Conservation (phyloP, 2,888 invertebrate genomes). For the Leptinotarsa peninsularis region DNA sequence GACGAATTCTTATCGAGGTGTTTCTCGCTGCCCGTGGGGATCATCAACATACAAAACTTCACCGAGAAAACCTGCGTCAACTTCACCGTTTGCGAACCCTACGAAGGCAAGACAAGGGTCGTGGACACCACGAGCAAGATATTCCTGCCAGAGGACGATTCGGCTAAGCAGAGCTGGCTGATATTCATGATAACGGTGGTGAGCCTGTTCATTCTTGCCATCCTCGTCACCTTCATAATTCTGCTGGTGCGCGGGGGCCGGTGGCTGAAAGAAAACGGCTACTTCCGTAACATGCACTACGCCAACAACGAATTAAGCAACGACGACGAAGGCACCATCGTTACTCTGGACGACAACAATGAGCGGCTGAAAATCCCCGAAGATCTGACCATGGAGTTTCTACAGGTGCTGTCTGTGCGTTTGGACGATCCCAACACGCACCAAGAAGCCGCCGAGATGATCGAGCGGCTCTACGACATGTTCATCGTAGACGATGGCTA, state of each 20-base stretch:
- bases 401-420: constrained; percentile 76
- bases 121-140: constrained; percentile 60
- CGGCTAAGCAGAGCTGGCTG: constrained; percentile 53
- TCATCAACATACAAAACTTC: constrained; percentile 74
- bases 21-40: constrained; percentile 74
- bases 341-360: constrained; percentile 60
- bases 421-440: constrained; percentile 80
- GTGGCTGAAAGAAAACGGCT: constrained; percentile 72
- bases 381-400: constrained; percentile 79
- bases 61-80: constrained; percentile 72
- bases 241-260: constrained; percentile 70
- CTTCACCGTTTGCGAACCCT: constrained; percentile 72
- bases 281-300: constrained; percentile 68
- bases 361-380: constrained; percentile 74
- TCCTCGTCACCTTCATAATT: constrained; percentile 69
- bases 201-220: constrained; percentile 69
- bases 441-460: constrained; percentile 80
- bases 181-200: constrained; percentile 62
- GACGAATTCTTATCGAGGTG: constrained; percentile 72
- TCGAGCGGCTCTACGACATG: constrained; percentile 80
- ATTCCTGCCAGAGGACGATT: constrained; percentile 53
- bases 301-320: constrained; percentile 72
- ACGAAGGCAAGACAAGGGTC: constrained; percentile 63
- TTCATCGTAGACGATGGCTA: constrained; percentile 79
- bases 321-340: constrained; percentile 65